Percentiles rank a stretch among this genome's conserved stretches.
phyloP scores from a whole-genome alignment of 2,888 invertebrate species.

The Shargacucullia verbasci region DNA sequence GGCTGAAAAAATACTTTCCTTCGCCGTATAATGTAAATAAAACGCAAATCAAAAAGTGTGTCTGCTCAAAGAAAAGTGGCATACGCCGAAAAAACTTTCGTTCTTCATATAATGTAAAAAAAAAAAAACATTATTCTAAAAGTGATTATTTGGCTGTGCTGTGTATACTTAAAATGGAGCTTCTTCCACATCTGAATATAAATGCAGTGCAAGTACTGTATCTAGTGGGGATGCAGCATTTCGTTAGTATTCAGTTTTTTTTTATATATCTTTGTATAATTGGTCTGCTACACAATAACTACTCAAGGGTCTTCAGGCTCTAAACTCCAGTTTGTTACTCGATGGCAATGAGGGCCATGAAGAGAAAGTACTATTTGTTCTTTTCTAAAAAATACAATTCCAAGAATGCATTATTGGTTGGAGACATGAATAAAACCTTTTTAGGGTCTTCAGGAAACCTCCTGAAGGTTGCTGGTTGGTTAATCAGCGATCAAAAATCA shows the following conservation, averaged over 20 bases:
- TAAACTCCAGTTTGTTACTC: too few species aligned
- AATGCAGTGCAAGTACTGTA: constrained; percentile 79
- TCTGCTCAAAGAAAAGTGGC: constrained; percentile 66
- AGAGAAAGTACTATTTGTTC: too few species aligned
- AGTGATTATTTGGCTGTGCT: constrained; percentile 15
- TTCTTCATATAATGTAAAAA: constrained; percentile 28
- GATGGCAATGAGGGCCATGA: too few species aligned
- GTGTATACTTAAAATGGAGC: constrained; percentile 36
- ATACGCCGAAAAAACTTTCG: constrained; percentile 65
- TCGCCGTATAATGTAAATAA: constrained; percentile 38
- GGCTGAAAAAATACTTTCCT: constrained; percentile 64
- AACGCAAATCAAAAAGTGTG: constrained; percentile 16
- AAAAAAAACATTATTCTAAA: constrained; percentile 13
- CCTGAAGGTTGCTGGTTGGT: too few species aligned
- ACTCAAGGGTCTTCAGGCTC: too few species aligned
- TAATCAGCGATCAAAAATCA: too few species aligned
- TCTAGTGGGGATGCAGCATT: constrained; percentile 77
- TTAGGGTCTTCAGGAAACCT: too few species aligned
- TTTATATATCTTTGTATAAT: constrained; percentile 6
- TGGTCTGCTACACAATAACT: too few species aligned
- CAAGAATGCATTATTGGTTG: too few species aligned
- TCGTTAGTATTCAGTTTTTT: constrained; percentile 72
- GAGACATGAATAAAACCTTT: too few species aligned
- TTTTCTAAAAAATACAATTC: too few species aligned
- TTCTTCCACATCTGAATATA: constrained; percentile 60